Percentiles rank a stretch among this genome's conserved stretches.
phyloP scores from a whole-genome alignment of 1,140 invertebrate species.

The Saccostrea glomerata region DNA sequence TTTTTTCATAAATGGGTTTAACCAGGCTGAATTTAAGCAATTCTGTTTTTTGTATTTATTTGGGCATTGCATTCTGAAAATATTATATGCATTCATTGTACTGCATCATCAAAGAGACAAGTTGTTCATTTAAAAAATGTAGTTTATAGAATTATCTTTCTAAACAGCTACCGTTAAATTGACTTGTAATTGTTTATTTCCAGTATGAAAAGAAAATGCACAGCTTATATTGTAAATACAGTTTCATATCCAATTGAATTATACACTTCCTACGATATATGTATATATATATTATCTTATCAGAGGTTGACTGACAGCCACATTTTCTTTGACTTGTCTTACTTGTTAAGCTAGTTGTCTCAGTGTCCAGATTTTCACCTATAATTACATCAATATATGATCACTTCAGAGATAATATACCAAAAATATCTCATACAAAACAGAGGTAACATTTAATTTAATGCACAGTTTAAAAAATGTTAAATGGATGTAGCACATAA shows the following conservation, averaged over 20 bases:
- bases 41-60: not conserved
- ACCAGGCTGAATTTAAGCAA: not conserved
- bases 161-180: too few species aligned
- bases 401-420: not conserved
- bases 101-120: too few species aligned
- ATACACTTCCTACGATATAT: too few species aligned
- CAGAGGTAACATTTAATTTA: not conserved
- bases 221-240: too few species aligned
- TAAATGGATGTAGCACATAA: constrained; percentile 5
- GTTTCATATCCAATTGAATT: too few species aligned
- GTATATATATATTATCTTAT: not conserved
- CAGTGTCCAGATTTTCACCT: not conserved
- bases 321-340: not conserved
- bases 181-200: too few species aligned
- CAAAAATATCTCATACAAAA: not conserved
- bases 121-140: too few species aligned
- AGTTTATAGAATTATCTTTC: too few species aligned
- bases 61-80: too few species aligned
- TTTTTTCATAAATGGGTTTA: not conserved
- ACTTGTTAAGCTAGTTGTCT: not conserved
- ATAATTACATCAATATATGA: not conserved
- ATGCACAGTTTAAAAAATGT: not conserved
- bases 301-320: not conserved
- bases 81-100: too few species aligned
- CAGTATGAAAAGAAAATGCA: too few species aligned